A percentile compares a stretch with the other conserved stretches of the same genome.
Conservation (phyloP, 2,888 invertebrate species). For the Microdon myrmicae region DNA sequence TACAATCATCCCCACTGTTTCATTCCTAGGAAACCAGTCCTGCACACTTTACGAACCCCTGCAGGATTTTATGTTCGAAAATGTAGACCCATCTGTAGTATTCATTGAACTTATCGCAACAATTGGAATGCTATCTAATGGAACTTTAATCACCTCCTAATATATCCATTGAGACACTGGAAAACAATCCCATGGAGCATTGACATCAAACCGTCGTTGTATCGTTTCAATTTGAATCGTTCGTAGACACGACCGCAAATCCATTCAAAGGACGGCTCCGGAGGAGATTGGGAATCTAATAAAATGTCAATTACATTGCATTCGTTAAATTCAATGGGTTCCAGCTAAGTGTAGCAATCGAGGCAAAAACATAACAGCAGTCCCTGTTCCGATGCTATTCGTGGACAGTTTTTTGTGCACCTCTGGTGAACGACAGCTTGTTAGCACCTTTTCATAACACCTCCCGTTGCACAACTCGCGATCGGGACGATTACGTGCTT, state of each 20-base stretch:
- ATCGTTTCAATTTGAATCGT: slow-evolving; percentile 20
- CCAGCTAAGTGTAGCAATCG: slow-evolving; percentile 1
- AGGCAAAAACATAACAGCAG: slow-evolving; percentile 13
- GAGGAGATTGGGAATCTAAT: slow-evolving; percentile 23
- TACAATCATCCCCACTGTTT: no score
- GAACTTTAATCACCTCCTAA: slow-evolving; percentile 41
- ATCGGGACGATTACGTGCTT: slow-evolving; percentile 34
- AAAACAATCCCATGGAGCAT: slow-evolving; percentile 16
- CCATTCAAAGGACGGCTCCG: not conserved
- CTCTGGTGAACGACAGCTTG: slow-evolving; percentile 6
- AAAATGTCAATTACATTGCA: slow-evolving; percentile 44
- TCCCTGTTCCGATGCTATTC: slow-evolving; percentile 6
- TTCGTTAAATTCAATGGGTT: slow-evolving; percentile 21
- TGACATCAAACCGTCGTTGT: not conserved
- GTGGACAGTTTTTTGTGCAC: slow-evolving; percentile 23
- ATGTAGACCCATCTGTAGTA: no score
- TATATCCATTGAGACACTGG: slow-evolving; percentile 25
- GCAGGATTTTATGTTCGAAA: no score
- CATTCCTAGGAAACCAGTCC: no score
- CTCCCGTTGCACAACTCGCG: slow-evolving; percentile 8
- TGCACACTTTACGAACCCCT: no score
- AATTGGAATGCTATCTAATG: slow-evolving; percentile 35
- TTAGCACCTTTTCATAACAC: slow-evolving; percentile 38
- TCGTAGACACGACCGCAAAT: slow-evolving; percentile 14
- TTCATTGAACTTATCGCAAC: slow-evolving; percentile 11